Percentiles rank a stretch among this genome's conserved stretches.
Evolutionary conservation across 2,888 invertebrate species (phyloP).

Genomic region (Tridacna gigas): DNA sequence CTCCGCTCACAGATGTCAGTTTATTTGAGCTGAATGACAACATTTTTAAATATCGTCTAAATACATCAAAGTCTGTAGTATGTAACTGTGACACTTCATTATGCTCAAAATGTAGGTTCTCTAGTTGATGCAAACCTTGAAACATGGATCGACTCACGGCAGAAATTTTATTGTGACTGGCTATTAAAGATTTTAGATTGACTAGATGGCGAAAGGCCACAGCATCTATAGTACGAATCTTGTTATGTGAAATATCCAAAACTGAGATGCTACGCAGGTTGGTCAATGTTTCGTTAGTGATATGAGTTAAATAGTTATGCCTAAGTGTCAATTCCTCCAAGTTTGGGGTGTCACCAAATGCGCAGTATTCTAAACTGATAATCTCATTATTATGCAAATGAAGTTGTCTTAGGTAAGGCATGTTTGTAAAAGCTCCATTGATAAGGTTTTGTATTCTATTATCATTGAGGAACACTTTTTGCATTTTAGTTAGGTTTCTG

Average conservation of each 20-base stretch:
- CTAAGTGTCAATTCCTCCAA: slow-evolving; percentile 59
- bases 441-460: slow-evolving; percentile 57
- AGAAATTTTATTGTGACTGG: slow-evolving; percentile 62
- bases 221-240: slow-evolving; percentile 51
- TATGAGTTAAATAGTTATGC: slow-evolving; percentile 53
- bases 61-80: slow-evolving; percentile 45
- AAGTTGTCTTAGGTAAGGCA: slow-evolving; percentile 56
- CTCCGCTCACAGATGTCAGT: slow-evolving; percentile 57
- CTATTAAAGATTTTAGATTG: slow-evolving; percentile 54
- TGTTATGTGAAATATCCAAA: slow-evolving; percentile 67
- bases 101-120: slow-evolving; percentile 54
- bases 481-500: slow-evolving; percentile 53
- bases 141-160: slow-evolving; percentile 55
- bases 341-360: slow-evolving; percentile 57
- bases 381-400: slow-evolving; percentile 63
- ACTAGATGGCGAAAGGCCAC: slow-evolving; percentile 58
- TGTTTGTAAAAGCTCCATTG: slow-evolving; percentile 57
- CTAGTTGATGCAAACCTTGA: slow-evolving; percentile 60
- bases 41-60: slow-evolving; percentile 52
- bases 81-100: slow-evolving; percentile 61
- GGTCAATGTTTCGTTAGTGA: slow-evolving; percentile 59
- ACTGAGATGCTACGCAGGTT: slow-evolving; percentile 53
- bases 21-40: slow-evolving; percentile 65
- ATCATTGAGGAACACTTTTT: slow-evolving; percentile 63
- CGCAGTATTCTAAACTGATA: slow-evolving; percentile 56